These are phyloP conservation scores for Cecropterus lyciades DNA, from an alignment of 1,140 invertebrate genomes.

Conservation along the genomic window DNA sequence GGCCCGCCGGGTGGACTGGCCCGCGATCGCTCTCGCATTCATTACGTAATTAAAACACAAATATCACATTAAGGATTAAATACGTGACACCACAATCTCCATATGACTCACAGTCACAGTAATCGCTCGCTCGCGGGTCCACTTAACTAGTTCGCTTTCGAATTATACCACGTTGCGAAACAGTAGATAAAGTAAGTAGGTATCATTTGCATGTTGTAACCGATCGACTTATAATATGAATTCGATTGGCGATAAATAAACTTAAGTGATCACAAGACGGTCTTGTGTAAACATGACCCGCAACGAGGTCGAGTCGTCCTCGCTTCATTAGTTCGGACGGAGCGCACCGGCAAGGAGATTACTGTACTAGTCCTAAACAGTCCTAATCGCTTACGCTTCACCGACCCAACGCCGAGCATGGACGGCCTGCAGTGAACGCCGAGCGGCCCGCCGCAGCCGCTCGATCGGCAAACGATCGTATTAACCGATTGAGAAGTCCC, in stretches of 20 bases:
- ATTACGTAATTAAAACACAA: constrained; percentile 12
- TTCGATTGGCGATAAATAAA: neutral
- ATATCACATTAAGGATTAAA: constrained; percentile 13
- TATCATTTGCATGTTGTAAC: neutral
- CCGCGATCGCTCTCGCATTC: neutral
- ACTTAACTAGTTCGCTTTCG: neutral
- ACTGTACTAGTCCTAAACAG: constrained; percentile 1
- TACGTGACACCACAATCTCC: neutral
- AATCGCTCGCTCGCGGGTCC: too few relatives aligned
- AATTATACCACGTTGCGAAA: neutral
- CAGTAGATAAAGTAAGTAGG: neutral
- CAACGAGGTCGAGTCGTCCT: neutral
- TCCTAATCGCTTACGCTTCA: constrained; percentile 1
- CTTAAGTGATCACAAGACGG: neutral
- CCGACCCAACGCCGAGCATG: neutral
- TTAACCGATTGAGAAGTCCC: constrained; percentile 6
- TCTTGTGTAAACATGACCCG: neutral
- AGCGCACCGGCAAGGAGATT: neutral
- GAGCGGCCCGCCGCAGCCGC: neutral
- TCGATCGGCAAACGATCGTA: constrained; percentile 4
- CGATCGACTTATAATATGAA: neutral
- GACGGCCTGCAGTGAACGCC: neutral
- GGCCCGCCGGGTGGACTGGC: neutral
- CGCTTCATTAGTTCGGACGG: neutral
- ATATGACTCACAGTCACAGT: neutral